Evolutionary conservation across 2,113 vertebrate species (phyloP).

Genomic region (Acanthisitta chloris): DNA sequence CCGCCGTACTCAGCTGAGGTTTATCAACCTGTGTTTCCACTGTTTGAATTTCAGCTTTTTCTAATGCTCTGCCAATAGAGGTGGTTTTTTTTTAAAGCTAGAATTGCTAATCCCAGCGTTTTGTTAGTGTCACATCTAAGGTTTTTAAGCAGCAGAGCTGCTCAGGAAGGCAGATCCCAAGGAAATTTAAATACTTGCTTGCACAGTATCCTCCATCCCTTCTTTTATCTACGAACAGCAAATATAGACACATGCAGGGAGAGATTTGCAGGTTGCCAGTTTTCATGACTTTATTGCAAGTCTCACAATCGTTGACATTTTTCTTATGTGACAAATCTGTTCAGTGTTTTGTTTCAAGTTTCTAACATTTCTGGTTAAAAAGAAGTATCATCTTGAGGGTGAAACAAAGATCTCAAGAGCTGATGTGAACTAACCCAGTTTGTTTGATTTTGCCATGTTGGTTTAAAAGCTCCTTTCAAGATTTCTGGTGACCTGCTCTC

Average conservation of each 20-base stretch:
- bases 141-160: not conserved
- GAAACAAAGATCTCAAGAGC: not conserved
- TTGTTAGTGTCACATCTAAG: not conserved
- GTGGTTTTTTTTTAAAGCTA: not conserved
- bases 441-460: not conserved
- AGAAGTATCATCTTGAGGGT: not conserved
- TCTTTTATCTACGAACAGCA: not conserved
- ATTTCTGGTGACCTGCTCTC: not conserved
- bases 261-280: not conserved
- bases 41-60: constrained; percentile 9
- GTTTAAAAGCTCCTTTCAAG: not conserved
- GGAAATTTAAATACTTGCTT: not conserved
- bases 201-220: not conserved
- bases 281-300: not conserved
- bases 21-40: not conserved
- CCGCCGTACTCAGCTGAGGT: not conserved
- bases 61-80: not conserved
- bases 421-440: not conserved
- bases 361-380: not conserved
- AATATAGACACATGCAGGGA: not conserved
- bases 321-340: not conserved
- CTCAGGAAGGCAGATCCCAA: not conserved
- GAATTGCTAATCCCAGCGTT: not conserved
- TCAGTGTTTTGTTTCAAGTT: not conserved
- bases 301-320: not conserved